phyloP scores from a whole-genome alignment of 2,113 vertebrate species.

The Boleophthalmus pectinirostris region DNA sequence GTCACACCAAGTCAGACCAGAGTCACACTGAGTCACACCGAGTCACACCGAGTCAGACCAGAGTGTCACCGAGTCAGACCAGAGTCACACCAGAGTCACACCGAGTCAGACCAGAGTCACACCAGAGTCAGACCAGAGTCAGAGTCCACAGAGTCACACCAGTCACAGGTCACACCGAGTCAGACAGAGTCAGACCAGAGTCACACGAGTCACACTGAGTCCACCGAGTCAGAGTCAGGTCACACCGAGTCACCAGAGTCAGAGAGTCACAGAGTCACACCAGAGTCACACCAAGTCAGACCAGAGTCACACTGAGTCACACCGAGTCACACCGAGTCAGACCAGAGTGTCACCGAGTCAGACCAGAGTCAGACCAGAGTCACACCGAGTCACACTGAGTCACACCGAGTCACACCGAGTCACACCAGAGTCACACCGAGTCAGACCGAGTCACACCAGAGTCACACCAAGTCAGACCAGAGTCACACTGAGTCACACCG shows the following conservation, averaged over 20 bases:
- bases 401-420: too few relatives aligned
- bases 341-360: background rate
- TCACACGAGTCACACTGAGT: background rate
- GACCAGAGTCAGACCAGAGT: background rate
- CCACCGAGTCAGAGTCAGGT: too few relatives aligned
- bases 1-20: background rate
- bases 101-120: background rate
- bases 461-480: background rate
- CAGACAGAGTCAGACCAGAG: background rate
- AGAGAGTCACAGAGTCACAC: background rate
- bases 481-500: too few relatives aligned
- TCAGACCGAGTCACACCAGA: background rate
- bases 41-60: too few relatives aligned
- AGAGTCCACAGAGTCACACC: too few relatives aligned
- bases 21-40: too few relatives aligned
- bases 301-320: too few relatives aligned
- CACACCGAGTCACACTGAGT: background rate
- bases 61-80: background rate
- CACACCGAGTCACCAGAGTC: background rate
- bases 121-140: too few relatives aligned
- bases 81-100: background rate
- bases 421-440: background rate
- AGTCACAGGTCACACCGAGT: too few relatives aligned
- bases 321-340: too few relatives aligned
- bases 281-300: background rate